Evolutionary conservation across 2,113 vertebrate species (phyloP), one percentile per base, ranked within the genome.

Genomic region (Amblyornis subalaris): DNA sequence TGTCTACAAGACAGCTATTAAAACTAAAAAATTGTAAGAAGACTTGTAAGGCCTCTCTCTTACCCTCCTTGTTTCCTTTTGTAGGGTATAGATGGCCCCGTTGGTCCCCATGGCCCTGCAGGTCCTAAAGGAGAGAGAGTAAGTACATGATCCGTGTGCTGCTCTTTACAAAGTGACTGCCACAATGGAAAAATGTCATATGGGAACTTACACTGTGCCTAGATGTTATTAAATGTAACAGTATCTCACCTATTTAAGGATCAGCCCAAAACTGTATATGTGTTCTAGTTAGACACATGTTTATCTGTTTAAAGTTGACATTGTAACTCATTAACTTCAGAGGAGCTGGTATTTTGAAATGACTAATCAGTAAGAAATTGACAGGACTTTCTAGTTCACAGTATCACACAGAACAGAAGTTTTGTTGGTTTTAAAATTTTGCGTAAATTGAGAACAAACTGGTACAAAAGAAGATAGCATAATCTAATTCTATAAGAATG

Each of bases 51-150:
- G 21, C 57, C 7, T 89, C 29, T 53, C 28, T 93, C 79, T 95
- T 71, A 96, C 15, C 14, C 24, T 86, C 20, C 66, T 64, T 78
- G 4, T 86, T 95, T 91, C 61, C 64, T 85, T 84, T 96, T 93
- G 53, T 94, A 99, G 99, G 99, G 99, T 83, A 93, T 97, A 85
- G 99, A 99, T 94, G 99, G 99, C 57, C 98, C 99, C 69, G 14
- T 96, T 33, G 99, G 99, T 96, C 98, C 98, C 71, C 97, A 99
- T 42, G 99, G 99, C 88, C 99, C 99, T 64, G 99, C 99, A 91
- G 99, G 99, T 94, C 99, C 99, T 20, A 99, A 99, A 98, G 99
- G 99, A 94, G 99, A 99, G 97, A 98, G 98, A 96, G 99, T 99
- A 98, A 99, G 99, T 98, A 4, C 38, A 2, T 21, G 6, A 10